Evolutionary conservation across 2,113 vertebrate genomes (phyloP).

Genomic region (Laticauda colubrina): DNA sequence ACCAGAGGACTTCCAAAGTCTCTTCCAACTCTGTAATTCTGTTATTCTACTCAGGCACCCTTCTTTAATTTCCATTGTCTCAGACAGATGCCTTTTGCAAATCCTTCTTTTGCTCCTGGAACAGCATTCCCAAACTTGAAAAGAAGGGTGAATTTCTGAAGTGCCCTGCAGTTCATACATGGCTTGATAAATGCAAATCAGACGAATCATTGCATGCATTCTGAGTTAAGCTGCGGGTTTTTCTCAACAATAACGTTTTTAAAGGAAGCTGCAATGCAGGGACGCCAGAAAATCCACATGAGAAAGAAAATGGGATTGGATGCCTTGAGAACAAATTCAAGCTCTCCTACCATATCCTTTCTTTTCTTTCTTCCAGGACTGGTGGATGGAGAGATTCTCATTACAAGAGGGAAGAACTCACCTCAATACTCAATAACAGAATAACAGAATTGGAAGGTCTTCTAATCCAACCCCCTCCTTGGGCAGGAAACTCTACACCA

Average conservation of each 20-base stretch:
- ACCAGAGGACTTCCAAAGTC: no score
- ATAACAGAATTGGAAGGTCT: no score
- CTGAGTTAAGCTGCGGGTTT: neutral
- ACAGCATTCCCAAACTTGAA: neutral
- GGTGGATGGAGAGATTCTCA: neutral
- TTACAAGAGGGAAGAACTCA: accelerated
- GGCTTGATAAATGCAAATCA: neutral
- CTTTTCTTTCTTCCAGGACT: neutral
- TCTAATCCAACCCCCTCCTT: no score
- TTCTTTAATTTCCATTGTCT: neutral
- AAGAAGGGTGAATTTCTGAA: neutral
- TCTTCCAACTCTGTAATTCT: neutral
- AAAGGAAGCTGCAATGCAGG: neutral
- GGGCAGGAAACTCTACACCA: no score
- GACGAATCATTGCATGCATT: neutral
- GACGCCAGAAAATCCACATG: neutral
- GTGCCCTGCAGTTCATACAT: neutral
- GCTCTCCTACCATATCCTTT: neutral
- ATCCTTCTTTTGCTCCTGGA: neutral
- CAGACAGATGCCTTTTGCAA: neutral
- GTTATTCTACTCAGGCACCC: neutral
- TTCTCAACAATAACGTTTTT: neutral
- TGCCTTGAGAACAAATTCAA: conserved; percentile 5
- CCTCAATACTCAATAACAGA: neutral
- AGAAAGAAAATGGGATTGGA: neutral